Evolutionary conservation across 2,797 vertebrate genomes (phyloP), one percentile per base, ranked within the genome.

Genomic region (Crenichthys baileyi): DNA sequence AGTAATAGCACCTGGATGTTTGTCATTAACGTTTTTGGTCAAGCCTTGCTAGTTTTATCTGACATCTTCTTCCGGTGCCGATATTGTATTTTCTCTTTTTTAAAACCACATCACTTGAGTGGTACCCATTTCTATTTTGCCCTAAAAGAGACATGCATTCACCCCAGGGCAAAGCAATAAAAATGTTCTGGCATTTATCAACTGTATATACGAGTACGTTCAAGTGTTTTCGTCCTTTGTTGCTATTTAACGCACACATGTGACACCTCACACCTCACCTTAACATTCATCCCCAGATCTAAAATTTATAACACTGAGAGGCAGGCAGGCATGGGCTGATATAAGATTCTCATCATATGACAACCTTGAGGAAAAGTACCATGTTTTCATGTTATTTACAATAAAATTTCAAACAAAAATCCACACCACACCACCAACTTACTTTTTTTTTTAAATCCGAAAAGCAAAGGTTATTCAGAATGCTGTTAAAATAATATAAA

Each of bases 1-100:
- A 86, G 58, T 87, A 83, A 81, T 44, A 73, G 79, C 72, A 76
- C 31, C 61, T 20, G 3, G 18, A 61, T 51, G 83, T 86, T 79
- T 82, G 79, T 88, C 83, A 83, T 26, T 22, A 78, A 81, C 82
- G 22, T 26, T 73, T 56, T 78, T 48, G 8, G 73, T 60, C 29
- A 44, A 65, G 77, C 65, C 1, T 80, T 83, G 67, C 85, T 48
- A 76, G 71, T 72, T 55, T 72, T 20, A 73, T 73, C 71, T 56
- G 12, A 55, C 31, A 31, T 73, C 51, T 56, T 72, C 29, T 72
- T 56, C 71, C 41, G 9, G 12, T 75, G n/a, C 31, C 20, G 18
- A 75, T n/a, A n/a, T n/a, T 55, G 65, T 80, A 82, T 63, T 85
- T 75, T 53, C 48, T 72, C 41, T 46, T 46, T 60, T 46, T 70